Conservation (phyloP, 1,140 invertebrate genomes). For the Coelopa frigida region DNA sequence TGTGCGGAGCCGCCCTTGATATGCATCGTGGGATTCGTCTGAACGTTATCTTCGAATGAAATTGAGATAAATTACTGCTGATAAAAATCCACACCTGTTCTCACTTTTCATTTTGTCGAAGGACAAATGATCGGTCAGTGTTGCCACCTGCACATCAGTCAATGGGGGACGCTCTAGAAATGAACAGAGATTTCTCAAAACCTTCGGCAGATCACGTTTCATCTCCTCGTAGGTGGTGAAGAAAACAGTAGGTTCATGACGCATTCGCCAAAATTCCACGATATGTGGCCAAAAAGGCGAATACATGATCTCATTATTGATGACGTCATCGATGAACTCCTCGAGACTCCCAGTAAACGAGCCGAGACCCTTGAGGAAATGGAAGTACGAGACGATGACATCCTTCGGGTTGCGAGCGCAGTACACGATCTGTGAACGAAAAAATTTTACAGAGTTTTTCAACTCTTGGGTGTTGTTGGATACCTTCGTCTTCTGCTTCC, state of each 20-base stretch:
- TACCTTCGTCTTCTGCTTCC: constrained; percentile 50
- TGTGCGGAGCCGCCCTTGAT: background rate
- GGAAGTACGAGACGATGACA: constrained; percentile 62
- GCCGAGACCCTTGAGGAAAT: constrained; percentile 54
- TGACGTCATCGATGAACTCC: constrained; percentile 54
- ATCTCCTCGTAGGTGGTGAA: constrained; percentile 58
- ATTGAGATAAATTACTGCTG: background rate
- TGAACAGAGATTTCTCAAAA: constrained; percentile 49
- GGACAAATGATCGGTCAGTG: constrained; percentile 49
- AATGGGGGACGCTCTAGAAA: constrained; percentile 51
- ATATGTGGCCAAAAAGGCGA: constrained; percentile 52
- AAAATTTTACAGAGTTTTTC: too few relatives aligned
- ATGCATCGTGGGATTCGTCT: background rate
- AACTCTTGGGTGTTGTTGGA: background rate
- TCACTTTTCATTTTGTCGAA: constrained; percentile 55
- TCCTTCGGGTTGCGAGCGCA: constrained; percentile 70
- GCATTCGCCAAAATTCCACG: constrained; percentile 48
- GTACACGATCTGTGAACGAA: constrained; percentile 62
- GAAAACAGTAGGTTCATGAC: constrained; percentile 49
- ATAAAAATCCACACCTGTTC: too few relatives aligned
- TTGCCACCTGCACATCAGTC: constrained; percentile 46
- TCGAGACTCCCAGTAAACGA: constrained; percentile 52
- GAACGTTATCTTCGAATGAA: too few relatives aligned
- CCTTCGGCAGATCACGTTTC: constrained; percentile 52
- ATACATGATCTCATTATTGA: constrained; percentile 49